phyloP scores from a whole-genome alignment of 2,888 invertebrate genomes.

The Sarcophaga caerulescens region DNA sequence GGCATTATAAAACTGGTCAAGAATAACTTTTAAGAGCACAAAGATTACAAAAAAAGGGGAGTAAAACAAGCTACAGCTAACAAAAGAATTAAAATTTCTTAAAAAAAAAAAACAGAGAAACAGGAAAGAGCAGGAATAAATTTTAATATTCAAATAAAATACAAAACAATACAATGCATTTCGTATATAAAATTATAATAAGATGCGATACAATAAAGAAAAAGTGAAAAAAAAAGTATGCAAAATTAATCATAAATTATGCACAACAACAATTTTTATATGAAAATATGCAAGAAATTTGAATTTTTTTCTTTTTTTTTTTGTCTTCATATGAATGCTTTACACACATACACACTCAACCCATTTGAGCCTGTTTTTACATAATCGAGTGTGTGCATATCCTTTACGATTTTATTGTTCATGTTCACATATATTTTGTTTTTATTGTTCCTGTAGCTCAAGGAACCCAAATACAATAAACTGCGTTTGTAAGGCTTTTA shows the following conservation, averaged over 20 bases:
- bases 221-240: neutral
- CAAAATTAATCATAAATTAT: constrained; percentile 51
- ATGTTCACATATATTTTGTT: neutral
- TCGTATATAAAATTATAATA: constrained; percentile 63
- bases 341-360: neutral
- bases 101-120: constrained; percentile 12
- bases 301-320: constrained; percentile 28
- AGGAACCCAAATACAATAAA: constrained; percentile 1
- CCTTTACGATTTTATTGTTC: constrained; percentile 31
- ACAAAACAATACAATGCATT: constrained; percentile 51
- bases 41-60: constrained; percentile 12
- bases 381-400: constrained; percentile 16
- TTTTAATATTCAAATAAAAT: constrained; percentile 68
- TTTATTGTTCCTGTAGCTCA: constrained; percentile 17
- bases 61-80: neutral
- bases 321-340: constrained; percentile 21
- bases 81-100: neutral
- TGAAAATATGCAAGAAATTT: constrained; percentile 34
- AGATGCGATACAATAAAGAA: constrained; percentile 23
- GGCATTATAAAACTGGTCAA: constrained; percentile 47
- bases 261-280: constrained; percentile 22
- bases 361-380: constrained; percentile 5
- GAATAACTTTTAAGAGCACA: neutral
- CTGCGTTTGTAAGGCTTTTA: constrained; percentile 41
- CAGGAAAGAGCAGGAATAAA: constrained; percentile 55